Evolutionary conservation across 2,888 invertebrate species (phyloP), one percentile per base, ranked within the genome.

Genomic region (Drosophila nigricruria): DNA sequence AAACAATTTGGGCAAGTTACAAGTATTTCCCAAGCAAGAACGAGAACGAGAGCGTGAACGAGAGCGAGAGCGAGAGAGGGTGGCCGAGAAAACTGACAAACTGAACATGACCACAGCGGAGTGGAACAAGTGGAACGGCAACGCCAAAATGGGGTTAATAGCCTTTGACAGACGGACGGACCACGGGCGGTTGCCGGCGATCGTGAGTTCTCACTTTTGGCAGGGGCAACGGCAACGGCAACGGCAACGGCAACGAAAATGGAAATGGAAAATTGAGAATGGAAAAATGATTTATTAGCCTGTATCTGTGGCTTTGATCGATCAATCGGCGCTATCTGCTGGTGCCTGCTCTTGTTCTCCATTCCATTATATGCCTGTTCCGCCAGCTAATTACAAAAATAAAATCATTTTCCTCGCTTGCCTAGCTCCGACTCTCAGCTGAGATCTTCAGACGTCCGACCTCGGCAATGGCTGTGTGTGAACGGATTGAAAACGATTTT

Each of bases 151-250:
- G 83, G 80, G 85, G 85, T 85, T 85, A 85, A 85, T 85, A 85
- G 85, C 85, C 85, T 85, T 85, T 84, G 87, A 84, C 82, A 82
- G 81, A 73, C 76, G 72, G 76, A 71, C 59, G 73, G 71, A 60
- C 80, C 66, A 65, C 83, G 78, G 86, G 87, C 81, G 89, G 54
- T 67, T 56, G 30, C 30, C 66, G 65, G 79, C 47, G 30, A 30
- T 84, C 84, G 89, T 88, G 89, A 88, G 84, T 84, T 84, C 89
- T 84, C 84, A 88, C 89, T 84, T 84, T 86, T 27, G 40, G 81
- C 27, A 43, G 45, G 57, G 20, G 30, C 57, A 58, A 52, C 30
- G 10, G 30, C 30, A 10, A 30, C 30, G 30, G 30, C 30, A 8
- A 30, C 27, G 27, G 8, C 5, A 30, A 30, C 10, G 30, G 30